Percentiles rank a stretch among this genome's conserved stretches.
Conservation (phyloP, 2,113 vertebrate genomes). For the Tauraco erythrolophus region DNA sequence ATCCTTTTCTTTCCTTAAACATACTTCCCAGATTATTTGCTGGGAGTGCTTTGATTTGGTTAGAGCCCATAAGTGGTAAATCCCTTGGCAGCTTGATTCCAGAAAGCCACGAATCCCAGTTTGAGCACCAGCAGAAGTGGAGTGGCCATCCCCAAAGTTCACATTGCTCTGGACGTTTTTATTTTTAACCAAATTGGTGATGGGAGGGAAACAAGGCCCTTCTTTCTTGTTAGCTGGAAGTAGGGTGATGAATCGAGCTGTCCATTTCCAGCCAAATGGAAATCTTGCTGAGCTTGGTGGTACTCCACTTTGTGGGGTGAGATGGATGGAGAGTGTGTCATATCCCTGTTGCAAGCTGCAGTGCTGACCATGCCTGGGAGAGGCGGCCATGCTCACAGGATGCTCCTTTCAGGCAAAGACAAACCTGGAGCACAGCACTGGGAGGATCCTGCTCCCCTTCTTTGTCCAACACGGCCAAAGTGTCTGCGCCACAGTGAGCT, state of each 20-base stretch:
- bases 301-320: background rate
- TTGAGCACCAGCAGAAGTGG: background rate
- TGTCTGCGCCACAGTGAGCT: background rate
- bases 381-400: background rate
- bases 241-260: background rate
- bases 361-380: background rate
- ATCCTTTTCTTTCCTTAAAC: background rate
- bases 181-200: background rate
- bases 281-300: background rate
- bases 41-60: background rate
- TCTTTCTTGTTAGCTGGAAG: background rate
- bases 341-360: background rate
- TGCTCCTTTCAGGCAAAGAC: background rate
- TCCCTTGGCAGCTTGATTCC: background rate
- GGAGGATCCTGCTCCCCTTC: background rate
- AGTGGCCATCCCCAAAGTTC: background rate
- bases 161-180: background rate
- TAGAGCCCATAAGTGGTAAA: background rate
- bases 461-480: background rate
- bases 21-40: background rate
- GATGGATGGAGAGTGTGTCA: background rate
- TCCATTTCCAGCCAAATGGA: background rate
- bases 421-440: background rate
- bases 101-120: background rate
- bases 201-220: background rate